A percentile compares a stretch with the other conserved stretches of the same genome.
Conservation (phyloP, 2,888 invertebrate genomes). For the Rapana venosa region DNA sequence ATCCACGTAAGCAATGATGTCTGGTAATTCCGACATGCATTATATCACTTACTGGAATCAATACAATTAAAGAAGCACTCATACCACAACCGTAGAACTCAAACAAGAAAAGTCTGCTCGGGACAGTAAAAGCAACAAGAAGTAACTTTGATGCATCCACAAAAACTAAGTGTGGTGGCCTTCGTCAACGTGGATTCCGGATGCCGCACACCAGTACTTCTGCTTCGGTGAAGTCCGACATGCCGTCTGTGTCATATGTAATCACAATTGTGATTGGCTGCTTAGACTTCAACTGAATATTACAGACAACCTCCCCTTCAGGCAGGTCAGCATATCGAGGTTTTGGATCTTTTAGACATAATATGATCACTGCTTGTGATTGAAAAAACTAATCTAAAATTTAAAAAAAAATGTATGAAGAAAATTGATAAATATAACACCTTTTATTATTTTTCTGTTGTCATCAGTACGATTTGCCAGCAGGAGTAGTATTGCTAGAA, state of each 20-base stretch:
- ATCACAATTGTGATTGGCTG: slow-evolving; percentile 56
- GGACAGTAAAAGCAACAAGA: neutral
- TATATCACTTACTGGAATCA: slow-evolving; percentile 10
- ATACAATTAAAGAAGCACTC: neutral
- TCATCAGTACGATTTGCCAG: neutral
- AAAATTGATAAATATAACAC: neutral
- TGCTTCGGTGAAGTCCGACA: slow-evolving; percentile 49
- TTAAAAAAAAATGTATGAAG: neutral
- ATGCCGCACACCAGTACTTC: slow-evolving; percentile 36
- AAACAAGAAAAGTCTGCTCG: neutral
- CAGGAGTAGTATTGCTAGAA: neutral
- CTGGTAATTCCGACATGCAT: slow-evolving; percentile 31
- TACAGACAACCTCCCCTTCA: slow-evolving; percentile 55
- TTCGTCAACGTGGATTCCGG: slow-evolving; percentile 47
- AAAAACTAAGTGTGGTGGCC: neutral
- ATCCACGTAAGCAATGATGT: slow-evolving; percentile 47
- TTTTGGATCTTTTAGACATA: neutral
- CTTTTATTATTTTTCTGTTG: neutral
- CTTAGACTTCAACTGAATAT: slow-evolving; percentile 41
- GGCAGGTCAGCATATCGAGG: slow-evolving; percentile 30
- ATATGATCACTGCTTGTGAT: neutral
- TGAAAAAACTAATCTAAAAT: neutral
- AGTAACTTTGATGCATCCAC: slow-evolving; percentile 20
- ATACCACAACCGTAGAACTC: neutral
- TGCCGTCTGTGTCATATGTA: slow-evolving; percentile 54